Conservation (phyloP, 2,888 invertebrate species). For the Caenorhabditis doughertyi region DNA sequence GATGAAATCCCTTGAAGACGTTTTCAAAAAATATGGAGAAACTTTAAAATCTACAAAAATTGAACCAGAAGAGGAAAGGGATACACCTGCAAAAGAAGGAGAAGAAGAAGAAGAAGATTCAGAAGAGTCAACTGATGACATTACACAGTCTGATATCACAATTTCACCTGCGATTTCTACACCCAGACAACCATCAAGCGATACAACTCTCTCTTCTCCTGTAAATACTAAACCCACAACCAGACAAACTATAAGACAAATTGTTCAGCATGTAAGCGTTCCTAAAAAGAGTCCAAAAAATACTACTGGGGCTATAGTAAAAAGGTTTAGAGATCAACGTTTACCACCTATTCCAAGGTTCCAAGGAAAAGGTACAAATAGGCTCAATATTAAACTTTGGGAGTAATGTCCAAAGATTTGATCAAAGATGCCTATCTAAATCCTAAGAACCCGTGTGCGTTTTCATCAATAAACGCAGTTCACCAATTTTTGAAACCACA, state of each 20-base stretch:
- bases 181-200: not conserved
- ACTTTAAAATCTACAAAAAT: not conserved
- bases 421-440: slow-evolving; percentile 1
- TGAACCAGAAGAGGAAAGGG: not conserved
- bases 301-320: not conserved
- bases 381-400: not conserved
- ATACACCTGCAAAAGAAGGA: not conserved
- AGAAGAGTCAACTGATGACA: not conserved
- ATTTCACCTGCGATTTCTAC: not conserved
- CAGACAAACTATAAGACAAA: not conserved
- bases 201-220: not conserved
- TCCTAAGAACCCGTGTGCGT: slow-evolving; percentile 8
- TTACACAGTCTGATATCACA: too few species aligned
- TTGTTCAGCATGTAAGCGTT: not conserved
- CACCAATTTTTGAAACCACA: not conserved
- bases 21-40: not conserved
- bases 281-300: too few species aligned
- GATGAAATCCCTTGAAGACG: not conserved
- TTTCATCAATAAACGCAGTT: not conserved
- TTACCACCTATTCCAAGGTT: not conserved
- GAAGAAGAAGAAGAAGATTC: not conserved
- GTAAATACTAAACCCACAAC: not conserved
- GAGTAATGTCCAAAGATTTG: not conserved
- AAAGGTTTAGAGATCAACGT: not conserved
- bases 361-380: slow-evolving; percentile 23